These are phyloP conservation scores for Meloidogyne hapla DNA, from an alignment of 1,140 invertebrate species.

Conservation along the genomic window DNA sequence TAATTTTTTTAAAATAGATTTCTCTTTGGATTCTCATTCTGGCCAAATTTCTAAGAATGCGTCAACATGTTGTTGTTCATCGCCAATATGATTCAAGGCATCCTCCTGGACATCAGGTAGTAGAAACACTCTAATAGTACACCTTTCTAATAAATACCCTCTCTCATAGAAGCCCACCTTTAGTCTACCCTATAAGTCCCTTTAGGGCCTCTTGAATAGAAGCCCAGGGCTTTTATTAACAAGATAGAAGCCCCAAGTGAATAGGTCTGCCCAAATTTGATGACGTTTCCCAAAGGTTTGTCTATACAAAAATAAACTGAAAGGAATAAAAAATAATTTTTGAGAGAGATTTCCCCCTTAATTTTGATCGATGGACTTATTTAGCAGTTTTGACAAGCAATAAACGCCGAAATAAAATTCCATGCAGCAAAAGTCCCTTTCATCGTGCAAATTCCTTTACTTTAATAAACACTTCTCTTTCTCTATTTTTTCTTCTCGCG, in stretches of 20 bases:
- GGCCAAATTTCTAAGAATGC: slow-evolving; percentile 63
- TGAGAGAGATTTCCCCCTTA: background rate
- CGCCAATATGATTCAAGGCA: slow-evolving; percentile 1
- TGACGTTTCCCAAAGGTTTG: no score
- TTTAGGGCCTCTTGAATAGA: no score
- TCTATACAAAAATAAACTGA: background rate
- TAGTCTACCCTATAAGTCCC: background rate
- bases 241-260: no score
- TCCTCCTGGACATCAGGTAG: background rate
- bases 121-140: no score
- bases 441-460: background rate
- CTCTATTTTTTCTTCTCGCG: background rate
- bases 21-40: slow-evolving; percentile 57
- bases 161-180: background rate
- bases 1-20: slow-evolving; percentile 47
- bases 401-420: background rate
- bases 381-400: slow-evolving; percentile 1
- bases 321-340: background rate
- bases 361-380: background rate
- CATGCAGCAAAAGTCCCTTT: background rate
- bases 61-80: slow-evolving; percentile 45
- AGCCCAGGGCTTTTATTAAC: no score
- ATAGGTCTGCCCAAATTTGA: no score
- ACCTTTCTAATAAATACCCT: no score
- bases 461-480: background rate